Percentiles rank a stretch among this genome's conserved stretches.
phyloP scores from a whole-genome alignment of 2,113 vertebrate genomes.

The Ochotona princeps region DNA sequence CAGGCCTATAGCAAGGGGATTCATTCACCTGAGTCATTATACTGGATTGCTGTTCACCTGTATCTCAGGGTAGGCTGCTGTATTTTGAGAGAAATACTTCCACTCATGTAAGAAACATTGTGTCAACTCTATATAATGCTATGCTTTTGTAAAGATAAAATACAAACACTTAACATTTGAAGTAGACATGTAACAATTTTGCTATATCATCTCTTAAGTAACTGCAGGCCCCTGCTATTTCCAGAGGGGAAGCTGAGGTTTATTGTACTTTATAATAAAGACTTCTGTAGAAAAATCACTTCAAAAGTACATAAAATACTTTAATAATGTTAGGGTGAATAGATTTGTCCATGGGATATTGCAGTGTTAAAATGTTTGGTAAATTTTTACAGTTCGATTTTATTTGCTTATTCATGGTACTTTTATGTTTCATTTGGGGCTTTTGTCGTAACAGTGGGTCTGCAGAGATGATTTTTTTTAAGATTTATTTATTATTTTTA shows the following conservation, averaged over 20 bases:
- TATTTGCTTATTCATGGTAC: background rate
- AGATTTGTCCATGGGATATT: background rate
- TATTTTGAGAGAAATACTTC: slow-evolving; percentile 12
- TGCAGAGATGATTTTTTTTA: background rate
- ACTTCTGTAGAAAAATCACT: background rate
- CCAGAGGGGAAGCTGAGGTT: background rate
- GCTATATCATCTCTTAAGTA: background rate
- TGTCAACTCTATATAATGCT: background rate
- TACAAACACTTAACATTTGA: background rate
- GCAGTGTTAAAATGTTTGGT: background rate
- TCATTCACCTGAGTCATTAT: background rate
- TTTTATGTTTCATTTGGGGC: background rate
- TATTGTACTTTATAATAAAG: background rate
- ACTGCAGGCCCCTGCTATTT: background rate
- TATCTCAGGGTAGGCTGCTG: background rate
- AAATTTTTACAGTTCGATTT: no score
- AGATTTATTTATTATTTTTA: no score
- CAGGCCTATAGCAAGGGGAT: background rate
- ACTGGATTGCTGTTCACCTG: background rate
- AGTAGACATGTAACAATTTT: background rate
- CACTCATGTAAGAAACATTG: background rate
- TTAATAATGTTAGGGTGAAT: background rate
- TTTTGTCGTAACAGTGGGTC: background rate
- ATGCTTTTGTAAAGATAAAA: background rate
- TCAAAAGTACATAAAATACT: background rate